A percentile compares a stretch with the other conserved stretches of the same genome.
Conservation (phyloP, 2,113 vertebrate species). For the Bos taurus region ARS-UCD2.0 NW_020192292.1:6330501-6331000, state of each 20-base stretch:
- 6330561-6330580: background rate
- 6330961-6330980: background rate
- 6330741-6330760: background rate
- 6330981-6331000: slow-evolving; percentile 46
- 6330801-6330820: background rate
- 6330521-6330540: background rate
- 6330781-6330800: accelerated
- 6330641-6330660: background rate
- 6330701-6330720: background rate
- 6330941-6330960: slow-evolving; percentile 9
- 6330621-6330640: background rate
- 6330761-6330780: background rate
- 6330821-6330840: background rate
- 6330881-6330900: slow-evolving; percentile 2
- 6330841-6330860: background rate
- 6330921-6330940: background rate
- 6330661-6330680: background rate
- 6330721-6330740: background rate
- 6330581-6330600: background rate
- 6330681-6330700: background rate
- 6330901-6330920: background rate
- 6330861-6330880: slow-evolving; percentile 35
- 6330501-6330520: background rate
- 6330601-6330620: background rate
- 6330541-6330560: background rate